phyloP scores from a whole-genome alignment of 2,113 vertebrate species.

The human region DNA sequence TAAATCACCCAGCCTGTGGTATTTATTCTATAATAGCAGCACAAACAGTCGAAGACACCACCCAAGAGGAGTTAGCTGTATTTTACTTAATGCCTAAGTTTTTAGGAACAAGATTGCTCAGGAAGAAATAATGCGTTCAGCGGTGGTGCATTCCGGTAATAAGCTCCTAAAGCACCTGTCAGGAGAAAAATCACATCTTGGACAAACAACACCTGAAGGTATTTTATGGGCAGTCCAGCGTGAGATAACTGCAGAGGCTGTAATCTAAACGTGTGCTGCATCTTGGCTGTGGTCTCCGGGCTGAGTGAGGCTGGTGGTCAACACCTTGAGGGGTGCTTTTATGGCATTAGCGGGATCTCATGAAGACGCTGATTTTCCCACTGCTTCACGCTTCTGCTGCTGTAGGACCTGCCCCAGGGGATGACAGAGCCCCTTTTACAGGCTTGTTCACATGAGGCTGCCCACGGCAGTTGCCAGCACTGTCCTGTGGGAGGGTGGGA shows the following conservation, averaged over 20 bases:
- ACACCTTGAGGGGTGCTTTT: background rate
- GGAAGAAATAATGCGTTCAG: background rate
- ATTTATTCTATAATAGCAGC: background rate
- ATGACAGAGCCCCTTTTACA: background rate
- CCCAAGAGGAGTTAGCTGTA: background rate
- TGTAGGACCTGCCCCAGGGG: background rate
- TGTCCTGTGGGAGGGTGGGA: background rate
- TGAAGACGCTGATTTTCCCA: background rate
- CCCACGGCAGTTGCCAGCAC: background rate
- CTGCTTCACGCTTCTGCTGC: background rate
- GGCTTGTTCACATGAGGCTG: background rate
- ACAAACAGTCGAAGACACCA: background rate
- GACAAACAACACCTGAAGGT: too few species aligned
- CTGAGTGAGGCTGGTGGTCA: background rate
- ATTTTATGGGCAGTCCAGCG: background rate
- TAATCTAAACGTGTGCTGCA: background rate
- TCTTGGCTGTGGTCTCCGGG: background rate
- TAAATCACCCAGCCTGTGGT: background rate
- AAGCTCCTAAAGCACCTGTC: background rate
- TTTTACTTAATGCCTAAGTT: background rate
- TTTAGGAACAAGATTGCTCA: background rate
- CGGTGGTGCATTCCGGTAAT: background rate
- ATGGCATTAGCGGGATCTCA: background rate
- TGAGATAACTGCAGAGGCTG: background rate
- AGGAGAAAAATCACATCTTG: background rate